Evolutionary conservation across 2,888 invertebrate species (phyloP).

Genomic region (Hirtodrosophila histrioides): DNA sequence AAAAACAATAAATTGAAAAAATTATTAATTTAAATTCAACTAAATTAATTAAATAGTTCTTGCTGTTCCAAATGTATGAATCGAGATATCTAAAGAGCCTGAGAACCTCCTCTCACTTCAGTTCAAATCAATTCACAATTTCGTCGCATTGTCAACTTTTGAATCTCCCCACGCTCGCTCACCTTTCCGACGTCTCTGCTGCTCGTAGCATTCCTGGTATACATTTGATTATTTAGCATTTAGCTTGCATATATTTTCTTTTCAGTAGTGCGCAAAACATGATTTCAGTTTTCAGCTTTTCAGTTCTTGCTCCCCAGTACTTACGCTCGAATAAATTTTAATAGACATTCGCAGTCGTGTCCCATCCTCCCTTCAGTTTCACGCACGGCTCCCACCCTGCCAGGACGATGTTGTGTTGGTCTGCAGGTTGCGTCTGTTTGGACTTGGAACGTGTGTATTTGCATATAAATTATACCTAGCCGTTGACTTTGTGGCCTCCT

Average conservation of each 20-base stretch:
- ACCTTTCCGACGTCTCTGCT: slow-evolving; percentile 13
- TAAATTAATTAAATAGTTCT: too few relatives aligned
- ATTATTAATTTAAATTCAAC: too few relatives aligned
- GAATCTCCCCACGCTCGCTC: slow-evolving; percentile 24
- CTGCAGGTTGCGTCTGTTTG: slow-evolving; percentile 54
- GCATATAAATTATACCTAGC: slow-evolving; percentile 77
- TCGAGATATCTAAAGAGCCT: too few relatives aligned
- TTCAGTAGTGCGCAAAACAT: slow-evolving; percentile 69
- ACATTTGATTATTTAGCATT: slow-evolving; percentile 75
- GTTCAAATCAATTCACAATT: too few relatives aligned
- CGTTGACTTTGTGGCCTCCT: slow-evolving; percentile 75
- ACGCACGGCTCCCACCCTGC: slow-evolving; percentile 1
- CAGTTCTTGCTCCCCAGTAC: slow-evolving; percentile 60
- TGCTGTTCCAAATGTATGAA: too few relatives aligned
- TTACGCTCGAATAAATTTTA: slow-evolving; percentile 78
- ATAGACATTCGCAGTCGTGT: slow-evolving; percentile 70
- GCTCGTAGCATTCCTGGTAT: slow-evolving; percentile 48
- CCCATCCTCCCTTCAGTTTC: slow-evolving; percentile 9
- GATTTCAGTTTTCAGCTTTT: slow-evolving; percentile 59
- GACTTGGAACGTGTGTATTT: slow-evolving; percentile 74
- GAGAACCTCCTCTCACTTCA: too few relatives aligned
- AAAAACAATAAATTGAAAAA: too few relatives aligned
- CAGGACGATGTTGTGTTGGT: slow-evolving; percentile 51
- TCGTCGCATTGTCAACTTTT: slow-evolving; percentile 5
- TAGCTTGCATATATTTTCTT: slow-evolving; percentile 74